Base-by-base conservation (phyloP, 2,113 vertebrate species). In the Dicrurus megarhynchus region DNA sequence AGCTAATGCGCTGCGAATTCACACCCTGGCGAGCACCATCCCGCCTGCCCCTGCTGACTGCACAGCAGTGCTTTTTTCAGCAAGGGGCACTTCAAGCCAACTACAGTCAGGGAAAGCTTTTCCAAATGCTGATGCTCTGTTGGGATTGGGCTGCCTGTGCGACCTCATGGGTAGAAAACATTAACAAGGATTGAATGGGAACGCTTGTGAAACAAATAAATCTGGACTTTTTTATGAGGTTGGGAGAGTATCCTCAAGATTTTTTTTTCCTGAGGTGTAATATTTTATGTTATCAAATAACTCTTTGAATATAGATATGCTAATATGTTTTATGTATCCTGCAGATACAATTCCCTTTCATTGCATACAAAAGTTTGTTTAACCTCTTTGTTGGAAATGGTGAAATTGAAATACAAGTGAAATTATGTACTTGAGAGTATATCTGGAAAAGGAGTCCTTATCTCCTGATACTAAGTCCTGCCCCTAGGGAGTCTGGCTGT, bases 141-240 rank as follows among this genome's bases (percentile, higher is more conserved):
- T 13, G 30, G 60, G 68, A 42, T 53, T 57, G 55, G 19, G 44
- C 55, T 80, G 57, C 20, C 83, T 63, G 3, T 35, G 68, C 3
- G 4, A 24, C 18, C 23, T 49, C 1, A 0, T 6, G 30, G 47
- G 5, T 37, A 69, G 46, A 50, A 65, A 59, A 49, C 0, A 0
- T 56, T 89, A 61, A 44, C n/a, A 69, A 37, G 42, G 30, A 30
- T 39, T 73, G 46, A 87, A 39, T 18, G 33, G 44, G 24, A 64
- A 53, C 46, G 27, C 27, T 79, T 28, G 15, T 61, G 37, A 79
- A 94, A 79, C 18, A 79, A 75, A 21, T 19, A 60, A 19, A 4
- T 68, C 44, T 49, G 11, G 44, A 35, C 7, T 41, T 87, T 80
- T 75, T 64, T 4, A 37, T 57, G 47, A 76, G 47, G 7, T 19